A percentile compares a stretch with the other conserved stretches of the same genome.
phyloP scores from a whole-genome alignment of 2,888 invertebrate genomes.

The Pimpla rufipes region DNA sequence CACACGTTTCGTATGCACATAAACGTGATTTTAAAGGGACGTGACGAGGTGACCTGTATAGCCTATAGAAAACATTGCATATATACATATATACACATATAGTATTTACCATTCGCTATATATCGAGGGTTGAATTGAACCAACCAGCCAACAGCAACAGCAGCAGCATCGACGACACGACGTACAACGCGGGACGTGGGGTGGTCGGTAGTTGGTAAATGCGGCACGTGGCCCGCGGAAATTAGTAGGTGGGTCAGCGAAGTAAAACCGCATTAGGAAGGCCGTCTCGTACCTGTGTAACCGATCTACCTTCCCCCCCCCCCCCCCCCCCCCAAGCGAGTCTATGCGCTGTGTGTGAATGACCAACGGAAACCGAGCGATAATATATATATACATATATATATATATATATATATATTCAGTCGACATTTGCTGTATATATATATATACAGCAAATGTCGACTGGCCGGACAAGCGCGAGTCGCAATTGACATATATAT shows the following conservation, averaged over 20 bases:
- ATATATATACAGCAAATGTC: neutral
- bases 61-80: neutral
- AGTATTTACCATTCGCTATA: neutral
- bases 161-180: neutral
- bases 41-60: constrained; percentile 15
- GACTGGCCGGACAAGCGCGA: too few relatives aligned
- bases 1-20: too few relatives aligned
- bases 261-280: constrained; percentile 77
- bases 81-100: neutral
- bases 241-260: constrained; percentile 77
- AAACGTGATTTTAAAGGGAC: constrained; percentile 21
- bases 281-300: constrained; percentile 73
- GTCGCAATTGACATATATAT: too few relatives aligned
- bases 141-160: too few relatives aligned
- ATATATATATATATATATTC: too few relatives aligned
- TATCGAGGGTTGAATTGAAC: neutral
- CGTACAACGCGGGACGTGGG: constrained; percentile 34
- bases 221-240: constrained; percentile 75
- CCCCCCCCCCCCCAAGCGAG: neutral
- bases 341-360: constrained; percentile 10
- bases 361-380: constrained; percentile 22
- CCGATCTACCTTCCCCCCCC: constrained; percentile 69
- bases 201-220: constrained; percentile 62
- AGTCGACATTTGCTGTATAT: too few relatives aligned
- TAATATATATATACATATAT: neutral